Conservation (phyloP, 2,888 invertebrate genomes). For the Eupithecia insigniata region DNA sequence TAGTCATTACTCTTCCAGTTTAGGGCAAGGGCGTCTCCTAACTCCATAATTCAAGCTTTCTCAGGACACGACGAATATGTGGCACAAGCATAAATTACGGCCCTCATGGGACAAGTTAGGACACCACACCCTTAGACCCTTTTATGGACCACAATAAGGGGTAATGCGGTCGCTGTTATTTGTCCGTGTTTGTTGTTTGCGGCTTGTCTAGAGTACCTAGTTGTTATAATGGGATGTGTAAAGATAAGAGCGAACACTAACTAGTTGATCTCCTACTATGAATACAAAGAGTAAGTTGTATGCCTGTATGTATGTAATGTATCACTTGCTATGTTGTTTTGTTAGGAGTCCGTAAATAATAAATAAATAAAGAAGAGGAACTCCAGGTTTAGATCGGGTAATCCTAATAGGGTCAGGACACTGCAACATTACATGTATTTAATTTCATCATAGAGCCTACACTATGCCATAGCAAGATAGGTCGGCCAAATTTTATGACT, state of each 20-base stretch:
- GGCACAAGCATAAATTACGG: constrained; percentile 64
- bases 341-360: no score
- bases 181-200: constrained; percentile 44
- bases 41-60: constrained; percentile 57
- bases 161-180: constrained; percentile 52
- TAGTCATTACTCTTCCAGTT: constrained; percentile 57
- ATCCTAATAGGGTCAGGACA: neutral
- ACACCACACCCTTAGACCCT: constrained; percentile 62
- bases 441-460: neutral
- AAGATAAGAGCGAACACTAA: neutral
- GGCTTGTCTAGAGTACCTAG: constrained; percentile 29
- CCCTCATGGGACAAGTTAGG: constrained; percentile 64
- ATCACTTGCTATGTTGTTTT: no score
- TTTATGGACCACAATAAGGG: constrained; percentile 64
- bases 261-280: neutral
- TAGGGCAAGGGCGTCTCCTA: constrained; percentile 45
- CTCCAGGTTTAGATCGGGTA: neutral
- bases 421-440: neutral
- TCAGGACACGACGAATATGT: constrained; percentile 56
- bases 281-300: no score
- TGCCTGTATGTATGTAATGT: no score
- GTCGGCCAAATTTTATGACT: neutral
- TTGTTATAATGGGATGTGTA: neutral
- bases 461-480: neutral
- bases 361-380: no score